Evolutionary conservation across 1,140 invertebrate genomes (phyloP).

Genomic region (Drosophila pseudoobscura): DNA sequence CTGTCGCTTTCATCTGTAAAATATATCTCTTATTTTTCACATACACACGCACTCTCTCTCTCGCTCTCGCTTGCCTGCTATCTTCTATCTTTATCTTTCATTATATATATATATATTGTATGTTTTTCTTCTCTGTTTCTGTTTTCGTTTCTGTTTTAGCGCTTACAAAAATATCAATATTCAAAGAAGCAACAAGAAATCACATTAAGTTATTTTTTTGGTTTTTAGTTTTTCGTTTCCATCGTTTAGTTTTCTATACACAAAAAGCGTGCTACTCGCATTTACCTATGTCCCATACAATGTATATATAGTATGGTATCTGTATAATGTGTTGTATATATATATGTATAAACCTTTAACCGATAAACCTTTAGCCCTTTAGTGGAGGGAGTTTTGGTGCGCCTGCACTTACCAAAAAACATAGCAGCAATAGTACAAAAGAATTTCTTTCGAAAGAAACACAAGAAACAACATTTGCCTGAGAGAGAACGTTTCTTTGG

Average conservation of each 20-base stretch:
- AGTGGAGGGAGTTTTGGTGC: constrained; percentile 69
- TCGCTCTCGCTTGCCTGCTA: constrained; percentile 20
- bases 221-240: constrained; percentile 10
- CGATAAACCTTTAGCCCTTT: constrained; percentile 33
- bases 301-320: constrained; percentile 20
- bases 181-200: constrained; percentile 79
- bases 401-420: constrained; percentile 61
- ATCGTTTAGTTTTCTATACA: constrained; percentile 53
- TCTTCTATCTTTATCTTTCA: constrained; percentile 8
- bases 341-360: constrained; percentile 28
- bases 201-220: constrained; percentile 55
- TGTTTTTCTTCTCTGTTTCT: constrained; percentile 31
- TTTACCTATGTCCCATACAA: constrained; percentile 22
- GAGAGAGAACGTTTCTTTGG: constrained; percentile 10
- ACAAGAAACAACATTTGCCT: constrained; percentile 13
- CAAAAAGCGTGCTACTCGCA: constrained; percentile 77
- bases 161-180: constrained; percentile 75
- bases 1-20: constrained; percentile 28
- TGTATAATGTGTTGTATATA: constrained; percentile 17
- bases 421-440: not conserved
- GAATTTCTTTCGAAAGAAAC: constrained; percentile 8
- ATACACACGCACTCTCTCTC: constrained; percentile 1
- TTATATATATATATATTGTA: constrained; percentile 41
- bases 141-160: constrained; percentile 40
- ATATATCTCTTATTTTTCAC: constrained; percentile 27